Percentiles rank a stretch among this genome's conserved stretches.
Evolutionary conservation across 2,888 invertebrate genomes (phyloP).

Genomic region (Nemapogon koenigi): DNA sequence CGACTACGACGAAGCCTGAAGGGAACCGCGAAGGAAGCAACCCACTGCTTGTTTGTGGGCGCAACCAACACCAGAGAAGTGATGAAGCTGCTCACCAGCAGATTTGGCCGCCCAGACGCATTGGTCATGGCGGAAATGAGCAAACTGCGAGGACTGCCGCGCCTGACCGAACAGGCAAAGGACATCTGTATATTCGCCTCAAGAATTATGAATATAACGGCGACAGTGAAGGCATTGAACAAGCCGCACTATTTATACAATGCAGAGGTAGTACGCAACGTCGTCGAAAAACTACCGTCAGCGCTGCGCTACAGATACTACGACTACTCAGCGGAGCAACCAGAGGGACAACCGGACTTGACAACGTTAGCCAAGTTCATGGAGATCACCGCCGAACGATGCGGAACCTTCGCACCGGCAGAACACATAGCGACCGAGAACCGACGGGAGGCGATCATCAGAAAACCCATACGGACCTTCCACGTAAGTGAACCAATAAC

Average conservation of each 20-base stretch:
- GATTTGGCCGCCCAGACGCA: not conserved
- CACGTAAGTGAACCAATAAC: not conserved
- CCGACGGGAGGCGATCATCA: not conserved
- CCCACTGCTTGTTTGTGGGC: not conserved
- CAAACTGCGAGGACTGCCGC: no score
- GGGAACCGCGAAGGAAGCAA: not conserved
- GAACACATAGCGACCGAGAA: not conserved
- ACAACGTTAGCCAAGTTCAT: not conserved
- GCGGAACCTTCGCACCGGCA: not conserved
- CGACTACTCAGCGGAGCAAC: not conserved
- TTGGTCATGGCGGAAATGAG: no score
- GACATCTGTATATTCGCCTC: constrained; percentile 1
- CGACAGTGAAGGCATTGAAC: not conserved
- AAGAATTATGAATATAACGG: not conserved
- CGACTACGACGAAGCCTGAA: constrained; percentile 2
- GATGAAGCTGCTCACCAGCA: no score
- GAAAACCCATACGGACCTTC: not conserved
- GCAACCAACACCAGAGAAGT: not conserved
- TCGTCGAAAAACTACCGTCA: constrained; percentile 1
- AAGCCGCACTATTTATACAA: not conserved
- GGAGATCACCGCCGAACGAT: not conserved
- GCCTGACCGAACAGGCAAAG: not conserved
- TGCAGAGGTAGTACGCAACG: not conserved
- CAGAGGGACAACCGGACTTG: not conserved
- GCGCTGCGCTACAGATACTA: constrained; percentile 1